Evolutionary conservation across 2,797 vertebrate species (phyloP), one percentile per base, ranked within the genome.

Genomic region (Xenopus petersii): DNA sequence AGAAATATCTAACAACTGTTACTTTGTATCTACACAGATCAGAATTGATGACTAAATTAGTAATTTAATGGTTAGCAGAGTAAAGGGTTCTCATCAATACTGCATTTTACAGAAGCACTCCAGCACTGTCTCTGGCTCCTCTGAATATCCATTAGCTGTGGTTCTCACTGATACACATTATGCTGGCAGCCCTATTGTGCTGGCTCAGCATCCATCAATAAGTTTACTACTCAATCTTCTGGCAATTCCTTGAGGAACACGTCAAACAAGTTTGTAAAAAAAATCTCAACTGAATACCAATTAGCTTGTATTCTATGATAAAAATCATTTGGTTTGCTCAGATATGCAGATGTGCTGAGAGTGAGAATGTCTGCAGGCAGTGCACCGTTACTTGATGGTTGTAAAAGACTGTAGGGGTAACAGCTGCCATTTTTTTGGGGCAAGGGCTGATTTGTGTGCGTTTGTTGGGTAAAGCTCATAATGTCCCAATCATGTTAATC

Each of bases 171-270:
- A 47, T 17, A 58, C 61, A 63, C 56, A 75, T 54, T 65, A 70
- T 64, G 67, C 74, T 36, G 60, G 49, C 33, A 75, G 49, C 4
- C 10, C 26, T 56, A 69, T 11, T 15, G 16, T 70, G 74, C 67
- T 59, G 46, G 63, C 60, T 75, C 74, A 75, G 67, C 74, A 75
- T 75, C 67, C 67, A 75, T 75, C 74, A 75, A 68, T 70, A 17
- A 75, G 51, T 59, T 64, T 33, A 30, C 51, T 26, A 11, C 47
- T 72, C 33, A 77, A 67, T 67, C 70, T 36, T 46, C 69, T 67
- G 21, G 16, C 75, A 71, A 77, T 71, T 62, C 75, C 69, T 71
- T 17, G 3, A 69, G 74, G 67, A 26, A 48, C 10, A 17, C 26
- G 16, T 30, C 42, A 69, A 42, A 68, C 51, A 68, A 68, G 48